A percentile compares a stretch with the other conserved stretches of the same genome.
These are phyloP conservation scores for Salvator merianae DNA, from an alignment of 2,113 vertebrate species.

Conservation along the genomic window DNA sequence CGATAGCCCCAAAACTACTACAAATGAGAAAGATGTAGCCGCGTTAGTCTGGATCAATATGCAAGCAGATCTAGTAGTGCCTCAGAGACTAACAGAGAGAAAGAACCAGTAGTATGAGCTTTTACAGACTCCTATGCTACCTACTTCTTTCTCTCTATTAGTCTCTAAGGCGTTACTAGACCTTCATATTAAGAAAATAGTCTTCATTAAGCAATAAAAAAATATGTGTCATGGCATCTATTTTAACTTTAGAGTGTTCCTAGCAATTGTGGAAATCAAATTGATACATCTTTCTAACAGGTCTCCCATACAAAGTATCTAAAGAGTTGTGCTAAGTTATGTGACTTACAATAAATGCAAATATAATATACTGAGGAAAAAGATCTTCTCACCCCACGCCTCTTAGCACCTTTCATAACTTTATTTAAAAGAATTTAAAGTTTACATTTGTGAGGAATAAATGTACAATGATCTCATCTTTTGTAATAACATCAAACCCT, in stretches of 20 bases:
- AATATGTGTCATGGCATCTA: neutral
- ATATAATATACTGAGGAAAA: neutral
- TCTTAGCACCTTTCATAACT: neutral
- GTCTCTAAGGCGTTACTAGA: no score
- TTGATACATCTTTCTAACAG: constrained; percentile 5
- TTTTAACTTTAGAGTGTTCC: constrained; percentile 23
- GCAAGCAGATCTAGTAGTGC: no score
- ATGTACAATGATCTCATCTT: constrained; percentile 10
- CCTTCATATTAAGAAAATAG: constrained; percentile 2
- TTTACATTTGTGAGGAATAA: constrained; percentile 23
- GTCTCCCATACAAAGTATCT: constrained; percentile 5
- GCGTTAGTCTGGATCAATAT: no score
- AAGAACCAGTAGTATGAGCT: no score
- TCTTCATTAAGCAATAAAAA: neutral
- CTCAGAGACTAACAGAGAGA: no score
- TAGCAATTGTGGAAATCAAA: constrained; percentile 17
- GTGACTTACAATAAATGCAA: constrained; percentile 29
- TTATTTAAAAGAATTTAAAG: constrained; percentile 34
- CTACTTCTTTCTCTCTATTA: no score
- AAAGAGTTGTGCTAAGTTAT: constrained; percentile 16
- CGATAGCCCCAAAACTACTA: no score
- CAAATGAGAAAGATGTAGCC: no score
- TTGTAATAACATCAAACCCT: constrained; percentile 7
- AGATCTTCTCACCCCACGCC: neutral
- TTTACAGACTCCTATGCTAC: no score